A percentile compares a stretch with the other conserved stretches of the same genome.
phyloP scores from a whole-genome alignment of 2,888 invertebrate species.

The Ecliptopera silaceata region DNA sequence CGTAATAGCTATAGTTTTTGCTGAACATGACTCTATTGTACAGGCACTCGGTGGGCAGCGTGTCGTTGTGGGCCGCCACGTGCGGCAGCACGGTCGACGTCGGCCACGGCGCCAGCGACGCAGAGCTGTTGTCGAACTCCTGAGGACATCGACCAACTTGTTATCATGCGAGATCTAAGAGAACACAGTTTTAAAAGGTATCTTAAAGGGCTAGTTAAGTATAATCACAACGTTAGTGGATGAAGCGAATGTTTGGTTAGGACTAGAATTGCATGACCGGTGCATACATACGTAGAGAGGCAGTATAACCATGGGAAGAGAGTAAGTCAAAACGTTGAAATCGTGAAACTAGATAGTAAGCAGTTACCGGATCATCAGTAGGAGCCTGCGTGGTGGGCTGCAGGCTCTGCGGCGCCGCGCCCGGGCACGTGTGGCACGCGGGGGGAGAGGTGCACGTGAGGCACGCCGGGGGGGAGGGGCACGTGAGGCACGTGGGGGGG shows the following conservation, averaged over 20 bases:
- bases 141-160: too few relatives aligned
- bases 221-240: too few relatives aligned
- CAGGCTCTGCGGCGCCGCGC: slow-evolving; percentile 35
- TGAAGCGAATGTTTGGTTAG: too few relatives aligned
- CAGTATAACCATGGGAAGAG: too few relatives aligned
- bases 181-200: too few relatives aligned
- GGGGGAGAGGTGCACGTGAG: slow-evolving; percentile 68
- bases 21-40: slow-evolving; percentile 88
- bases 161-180: too few relatives aligned
- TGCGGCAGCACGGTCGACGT: slow-evolving; percentile 69
- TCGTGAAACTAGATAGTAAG: not conserved
- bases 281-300: too few relatives aligned
- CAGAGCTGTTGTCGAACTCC: slow-evolving; percentile 66
- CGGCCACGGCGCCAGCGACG: slow-evolving; percentile 66
- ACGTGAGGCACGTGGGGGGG: slow-evolving; percentile 84
- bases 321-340: slow-evolving; percentile 39
- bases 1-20: slow-evolving; percentile 83
- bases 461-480: slow-evolving; percentile 74
- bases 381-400: slow-evolving; percentile 48
- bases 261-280: too few relatives aligned
- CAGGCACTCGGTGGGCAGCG: slow-evolving; percentile 81
- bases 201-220: too few relatives aligned
- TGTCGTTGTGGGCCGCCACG: slow-evolving; percentile 69
- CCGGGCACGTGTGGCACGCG: slow-evolving; percentile 84
- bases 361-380: slow-evolving; percentile 43